Conservation (phyloP, 2,113 vertebrate species). For the Butorides virescens region DNA sequence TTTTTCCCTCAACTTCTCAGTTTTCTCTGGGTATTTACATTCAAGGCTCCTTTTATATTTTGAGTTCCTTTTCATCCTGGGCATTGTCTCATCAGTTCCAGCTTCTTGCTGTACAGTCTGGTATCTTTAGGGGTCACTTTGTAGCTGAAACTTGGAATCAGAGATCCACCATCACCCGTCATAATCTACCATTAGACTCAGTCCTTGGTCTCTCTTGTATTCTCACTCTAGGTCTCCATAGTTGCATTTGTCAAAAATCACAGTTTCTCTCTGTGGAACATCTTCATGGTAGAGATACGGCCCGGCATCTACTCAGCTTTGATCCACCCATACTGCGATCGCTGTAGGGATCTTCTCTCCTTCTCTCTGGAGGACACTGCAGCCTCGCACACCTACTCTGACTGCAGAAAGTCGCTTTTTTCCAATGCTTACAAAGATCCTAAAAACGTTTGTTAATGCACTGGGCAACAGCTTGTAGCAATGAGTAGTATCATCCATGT, state of each 20-base stretch:
- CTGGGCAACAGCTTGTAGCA: not conserved
- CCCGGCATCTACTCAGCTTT: not conserved
- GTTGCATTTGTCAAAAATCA: not conserved
- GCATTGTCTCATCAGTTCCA: not conserved
- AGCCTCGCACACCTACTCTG: not conserved
- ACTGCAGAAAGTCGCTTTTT: not conserved
- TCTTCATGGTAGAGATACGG: not conserved
- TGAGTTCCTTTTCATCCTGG: not conserved
- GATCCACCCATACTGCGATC: not conserved
- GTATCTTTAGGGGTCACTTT: not conserved
- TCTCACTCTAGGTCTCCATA: not conserved
- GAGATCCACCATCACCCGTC: not conserved
- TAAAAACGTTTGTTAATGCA: not conserved
- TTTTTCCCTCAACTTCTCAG: not conserved
- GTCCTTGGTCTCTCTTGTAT: not conserved
- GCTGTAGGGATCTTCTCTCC: not conserved
- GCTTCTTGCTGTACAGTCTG: not conserved
- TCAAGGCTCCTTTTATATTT: not conserved
- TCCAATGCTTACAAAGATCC: not conserved
- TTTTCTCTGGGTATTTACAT: not conserved
- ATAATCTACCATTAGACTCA: not conserved
- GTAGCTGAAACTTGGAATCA: not conserved
- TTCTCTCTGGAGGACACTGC: not conserved
- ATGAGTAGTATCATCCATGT: not conserved
- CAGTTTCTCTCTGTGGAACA: not conserved